Conservation (phyloP, 2,797 vertebrate genomes). For the Rhyacichthys aspro region DNA sequence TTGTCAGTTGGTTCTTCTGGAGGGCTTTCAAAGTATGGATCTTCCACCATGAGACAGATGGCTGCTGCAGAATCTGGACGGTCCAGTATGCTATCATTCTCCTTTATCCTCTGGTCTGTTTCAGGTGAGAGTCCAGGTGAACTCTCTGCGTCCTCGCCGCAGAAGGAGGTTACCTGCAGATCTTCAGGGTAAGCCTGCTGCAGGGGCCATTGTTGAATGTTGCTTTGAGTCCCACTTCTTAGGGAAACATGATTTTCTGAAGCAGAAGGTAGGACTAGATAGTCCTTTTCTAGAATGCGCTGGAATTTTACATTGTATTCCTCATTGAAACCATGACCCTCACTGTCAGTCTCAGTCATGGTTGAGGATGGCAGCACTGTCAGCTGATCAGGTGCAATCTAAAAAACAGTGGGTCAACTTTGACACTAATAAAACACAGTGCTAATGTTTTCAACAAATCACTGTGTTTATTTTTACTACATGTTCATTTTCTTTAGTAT, state of each 20-base stretch:
- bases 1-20: slow-evolving; percentile 4
- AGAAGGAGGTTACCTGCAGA: slow-evolving; percentile 9
- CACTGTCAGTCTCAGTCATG: slow-evolving; percentile 25
- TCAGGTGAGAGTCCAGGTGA: slow-evolving; percentile 7
- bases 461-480: too few relatives aligned
- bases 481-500: too few relatives aligned
- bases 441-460: too few relatives aligned
- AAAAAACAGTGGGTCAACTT: background rate
- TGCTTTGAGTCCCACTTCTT: slow-evolving; percentile 12
- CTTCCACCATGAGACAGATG: slow-evolving; percentile 77
- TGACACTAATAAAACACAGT: too few relatives aligned
- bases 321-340: slow-evolving; percentile 43
- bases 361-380: slow-evolving; percentile 7
- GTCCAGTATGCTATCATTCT: slow-evolving; percentile 1
- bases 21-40: slow-evolving; percentile 78
- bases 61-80: slow-evolving; percentile 11
- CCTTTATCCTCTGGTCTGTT: background rate
- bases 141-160: slow-evolving; percentile 5
- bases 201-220: slow-evolving; percentile 20
- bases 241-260: slow-evolving; percentile 19
- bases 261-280: background rate
- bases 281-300: slow-evolving; percentile 22
- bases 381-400: slow-evolving; percentile 45
- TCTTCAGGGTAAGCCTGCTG: background rate
- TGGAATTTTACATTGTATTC: slow-evolving; percentile 21